phyloP scores from a whole-genome alignment of 2,113 vertebrate species.

The Microcebus ravelobensis region DNA sequence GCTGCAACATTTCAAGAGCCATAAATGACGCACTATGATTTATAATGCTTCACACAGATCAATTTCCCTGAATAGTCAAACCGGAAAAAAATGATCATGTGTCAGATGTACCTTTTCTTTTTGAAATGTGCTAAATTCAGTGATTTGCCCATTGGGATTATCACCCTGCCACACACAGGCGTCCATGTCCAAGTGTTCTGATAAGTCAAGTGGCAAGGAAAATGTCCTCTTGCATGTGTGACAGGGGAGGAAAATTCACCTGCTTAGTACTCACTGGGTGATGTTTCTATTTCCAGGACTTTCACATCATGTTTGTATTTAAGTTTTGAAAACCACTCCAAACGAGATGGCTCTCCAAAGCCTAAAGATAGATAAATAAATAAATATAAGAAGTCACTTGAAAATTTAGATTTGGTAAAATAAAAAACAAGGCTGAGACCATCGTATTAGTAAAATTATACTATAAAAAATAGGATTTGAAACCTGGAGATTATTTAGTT shows the following conservation, averaged over 20 bases:
- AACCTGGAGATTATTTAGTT: background rate
- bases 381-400: background rate
- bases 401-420: constrained; percentile 6
- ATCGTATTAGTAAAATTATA: background rate
- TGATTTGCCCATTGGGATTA: rapidly evolving
- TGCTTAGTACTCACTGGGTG: background rate
- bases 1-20: background rate
- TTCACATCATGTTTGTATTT: background rate
- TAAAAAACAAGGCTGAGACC: background rate
- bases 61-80: background rate
- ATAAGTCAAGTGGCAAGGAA: rapidly evolving
- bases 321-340: background rate
- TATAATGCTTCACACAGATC: background rate
- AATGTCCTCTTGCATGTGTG: rapidly evolving
- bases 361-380: background rate
- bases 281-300: background rate
- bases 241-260: background rate
- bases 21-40: background rate
- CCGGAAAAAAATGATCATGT: background rate
- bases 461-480: background rate
- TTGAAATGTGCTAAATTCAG: background rate
- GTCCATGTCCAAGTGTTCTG: background rate
- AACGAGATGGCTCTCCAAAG: background rate
- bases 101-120: background rate
- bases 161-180: rapidly evolving